Conservation (phyloP, 2,888 invertebrate genomes). For the Hirtodrosophila histrioides region DNA sequence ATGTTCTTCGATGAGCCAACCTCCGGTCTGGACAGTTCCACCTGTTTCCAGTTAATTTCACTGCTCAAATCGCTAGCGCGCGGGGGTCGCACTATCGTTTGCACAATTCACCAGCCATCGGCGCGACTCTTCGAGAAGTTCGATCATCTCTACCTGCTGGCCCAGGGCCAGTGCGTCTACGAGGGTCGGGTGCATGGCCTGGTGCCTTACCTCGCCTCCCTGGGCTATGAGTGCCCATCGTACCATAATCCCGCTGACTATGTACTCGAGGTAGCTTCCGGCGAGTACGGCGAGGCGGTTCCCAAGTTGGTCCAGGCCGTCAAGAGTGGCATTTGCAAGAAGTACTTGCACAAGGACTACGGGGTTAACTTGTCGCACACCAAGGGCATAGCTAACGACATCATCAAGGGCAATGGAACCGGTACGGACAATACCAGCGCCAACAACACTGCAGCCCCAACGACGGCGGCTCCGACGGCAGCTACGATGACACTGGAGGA, state of each 20-base stretch:
- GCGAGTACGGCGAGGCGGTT: constrained; percentile 96
- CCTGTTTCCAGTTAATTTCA: constrained; percentile 96
- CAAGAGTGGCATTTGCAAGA: constrained; percentile 90
- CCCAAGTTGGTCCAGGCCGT: constrained; percentile 93
- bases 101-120: constrained; percentile 98
- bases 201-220: constrained; percentile 93
- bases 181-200: constrained; percentile 92
- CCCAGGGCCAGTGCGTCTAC: constrained; percentile 97
- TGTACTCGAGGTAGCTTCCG: constrained; percentile 97
- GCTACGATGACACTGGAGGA: constrained; percentile 84
- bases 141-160: constrained; percentile 95
- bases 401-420: constrained; percentile 85
- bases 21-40: constrained; percentile 96
- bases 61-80: constrained; percentile 94
- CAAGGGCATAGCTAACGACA: constrained; percentile 86
- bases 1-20: constrained; percentile 99
- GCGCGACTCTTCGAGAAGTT: constrained; percentile 98
- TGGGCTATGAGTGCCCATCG: constrained; percentile 95
- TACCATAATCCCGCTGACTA: constrained; percentile 99
- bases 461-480: not conserved
- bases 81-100: constrained; percentile 95
- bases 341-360: constrained; percentile 84
- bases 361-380: constrained; percentile 64
- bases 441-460: constrained; percentile 9
- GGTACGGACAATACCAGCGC: constrained; percentile 61